Base-by-base conservation (phyloP, 2,888 invertebrate genomes). In the Drosophila nr. fundita region DNA sequence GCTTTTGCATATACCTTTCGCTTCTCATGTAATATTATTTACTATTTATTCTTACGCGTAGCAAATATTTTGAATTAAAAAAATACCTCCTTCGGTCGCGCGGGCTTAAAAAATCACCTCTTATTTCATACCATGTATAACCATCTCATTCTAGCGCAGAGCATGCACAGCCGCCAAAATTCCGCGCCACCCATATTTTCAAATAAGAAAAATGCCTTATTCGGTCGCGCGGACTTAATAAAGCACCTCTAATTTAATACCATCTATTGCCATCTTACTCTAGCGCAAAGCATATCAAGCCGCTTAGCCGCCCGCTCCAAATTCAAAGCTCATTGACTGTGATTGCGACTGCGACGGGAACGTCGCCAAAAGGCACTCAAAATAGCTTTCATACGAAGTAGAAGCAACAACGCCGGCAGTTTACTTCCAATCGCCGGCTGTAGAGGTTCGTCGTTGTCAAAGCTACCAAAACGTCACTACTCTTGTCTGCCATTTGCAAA, bases 341-440 rank as follows among this genome's bases (percentile, higher is more conserved):
- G 66, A 36, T 34, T 60, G 57, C 49, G 66, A 67, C 50, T 62
- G 74, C 82, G 78, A 78, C 82, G 64, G 40, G 67, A 68, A 67
- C 77, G 78, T 77, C 72, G 82, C 54, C 18, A 52, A 5, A 10
- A 53, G 38, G 54, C 80, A 57, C 59, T 30, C 59, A 72, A 53
- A 71, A 80, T 80, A 79, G 83, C 83, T 62, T 24, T 55, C 53
- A 53, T 38, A 63, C 40, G 65, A 50, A 69, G 48, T 61, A 48
- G 40, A 69, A 72, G 36, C 50, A 57, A 32, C 65, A 38, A 60
- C 45, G 30, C 58, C 61, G 57, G 53, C 75, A 82, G 85, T 90
- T 82, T 70, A 66, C 48, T 75, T 66, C 29, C 73, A 78, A 50
- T 72, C 72, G 82, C 85, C 90, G 90, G 80, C 63, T 75, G 75